A percentile compares a stretch with the other conserved stretches of the same genome.
These are phyloP conservation scores for Borostomias antarcticus DNA, from an alignment of 2,797 vertebrate species.

Conservation along the genomic window DNA sequence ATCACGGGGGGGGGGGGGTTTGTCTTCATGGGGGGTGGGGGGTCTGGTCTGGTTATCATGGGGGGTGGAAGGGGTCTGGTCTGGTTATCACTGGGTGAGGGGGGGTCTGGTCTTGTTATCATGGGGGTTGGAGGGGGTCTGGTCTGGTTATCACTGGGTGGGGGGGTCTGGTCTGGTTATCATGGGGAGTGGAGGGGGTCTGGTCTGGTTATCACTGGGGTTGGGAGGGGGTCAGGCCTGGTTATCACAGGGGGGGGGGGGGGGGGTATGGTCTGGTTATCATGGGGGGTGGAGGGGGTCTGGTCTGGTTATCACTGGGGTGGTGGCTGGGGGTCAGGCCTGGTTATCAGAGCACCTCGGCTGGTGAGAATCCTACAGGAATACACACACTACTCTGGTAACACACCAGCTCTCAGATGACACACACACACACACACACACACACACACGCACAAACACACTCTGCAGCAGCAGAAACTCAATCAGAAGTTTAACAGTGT, in stretches of 20 bases:
- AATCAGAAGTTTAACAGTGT: constrained; percentile 4
- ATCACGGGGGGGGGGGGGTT: background rate
- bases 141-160: no score
- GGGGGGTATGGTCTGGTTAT: no score
- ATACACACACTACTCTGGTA: constrained; percentile 23
- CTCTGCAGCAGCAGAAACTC: background rate
- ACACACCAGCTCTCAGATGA: constrained; percentile 6
- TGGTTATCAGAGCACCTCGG: constrained; percentile 23
- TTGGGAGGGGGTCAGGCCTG: background rate
- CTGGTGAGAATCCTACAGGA: constrained; percentile 22
- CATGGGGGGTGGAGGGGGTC: background rate
- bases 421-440: background rate
- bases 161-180: no score
- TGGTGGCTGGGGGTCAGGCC: constrained; percentile 6
- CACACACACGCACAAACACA: background rate
- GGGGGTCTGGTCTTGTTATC: background rate
- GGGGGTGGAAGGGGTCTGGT: background rate
- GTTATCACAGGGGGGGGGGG: no score
- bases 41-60: no score
- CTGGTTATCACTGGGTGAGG: no score
- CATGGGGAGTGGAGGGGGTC: background rate
- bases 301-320: no score
- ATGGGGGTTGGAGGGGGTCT: background rate
- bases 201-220: background rate
- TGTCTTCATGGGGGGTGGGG: background rate